Evolutionary conservation across 2,113 vertebrate species (phyloP), one percentile per base, ranked within the genome.

Genomic region (Etheostoma cragini): DNA sequence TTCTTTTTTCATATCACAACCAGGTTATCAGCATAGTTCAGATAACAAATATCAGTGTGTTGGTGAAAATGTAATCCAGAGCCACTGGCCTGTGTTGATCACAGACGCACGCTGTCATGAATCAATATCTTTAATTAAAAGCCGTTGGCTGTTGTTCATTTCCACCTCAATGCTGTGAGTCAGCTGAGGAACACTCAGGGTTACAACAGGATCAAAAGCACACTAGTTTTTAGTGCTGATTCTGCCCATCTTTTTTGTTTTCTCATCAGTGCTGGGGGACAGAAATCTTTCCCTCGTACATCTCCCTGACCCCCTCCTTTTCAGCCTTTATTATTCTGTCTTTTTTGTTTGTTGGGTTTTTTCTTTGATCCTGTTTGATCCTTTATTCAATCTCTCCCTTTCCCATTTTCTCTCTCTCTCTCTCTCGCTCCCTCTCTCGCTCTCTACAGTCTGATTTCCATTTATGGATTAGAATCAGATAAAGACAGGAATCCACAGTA

Each of bases 391-490:
- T 38, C 8, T 38, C 38, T 38, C 8, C 38, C 38, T 38, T 11
- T 61, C 58, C 24, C 35, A 35, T 5, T 13, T 24, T 33, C 49
- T 57, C 22, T 10, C 45, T n/a, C 17, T n/a, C 12, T 70, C 56
- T 11, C n/a, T 71, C 57, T 45, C 26, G 11, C 26, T 62, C 45
- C 1, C 13, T 12, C 22, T 3, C 30, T 33, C 17, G 16, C 15
- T 74, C 53, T 17, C 24, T 75, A 47, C 45, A 6, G 60, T 60
- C 76, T 53, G 56, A 78, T 81, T 72, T n/a, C 84, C 88, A 70
- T 88, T 87, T 80, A 88, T 77, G 84, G 75, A 72, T 84, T 63
- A 73, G 81, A 71, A 66, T 80, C 81, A 60, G 85, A 88, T 90
- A 53, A 86, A 86, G 66, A 33, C 69, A 68, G 62, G 81, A 83